Evolutionary conservation across 2,888 invertebrate species (phyloP).

Genomic region (Athetis lepigone): DNA sequence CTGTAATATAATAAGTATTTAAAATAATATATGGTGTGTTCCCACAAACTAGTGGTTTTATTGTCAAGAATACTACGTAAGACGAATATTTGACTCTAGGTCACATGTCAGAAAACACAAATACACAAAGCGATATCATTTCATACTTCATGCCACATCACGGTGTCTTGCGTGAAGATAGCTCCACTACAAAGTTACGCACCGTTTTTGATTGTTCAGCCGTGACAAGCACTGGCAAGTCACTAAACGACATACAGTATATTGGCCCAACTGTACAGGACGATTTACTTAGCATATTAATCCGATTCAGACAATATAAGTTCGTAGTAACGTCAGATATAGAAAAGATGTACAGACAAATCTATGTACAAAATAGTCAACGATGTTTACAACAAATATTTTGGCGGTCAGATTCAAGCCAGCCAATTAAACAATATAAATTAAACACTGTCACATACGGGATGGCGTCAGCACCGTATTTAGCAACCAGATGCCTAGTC

Average conservation of each 20-base stretch:
- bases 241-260: constrained; percentile 3
- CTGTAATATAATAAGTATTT: too few species aligned
- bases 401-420: constrained; percentile 6
- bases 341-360: too few species aligned
- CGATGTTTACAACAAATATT: constrained; percentile 4
- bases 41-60: too few species aligned
- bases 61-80: too few species aligned
- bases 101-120: constrained; percentile 16
- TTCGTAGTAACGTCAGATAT: too few species aligned
- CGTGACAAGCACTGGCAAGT: not conserved
- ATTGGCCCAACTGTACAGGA: constrained; percentile 9
- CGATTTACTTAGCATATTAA: constrained; percentile 11
- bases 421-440: constrained; percentile 10
- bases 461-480: constrained; percentile 7
- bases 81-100: constrained; percentile 14
- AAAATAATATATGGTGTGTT: too few species aligned
- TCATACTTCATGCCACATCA: constrained; percentile 11
- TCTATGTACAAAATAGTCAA: not conserved
- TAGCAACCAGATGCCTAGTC: constrained; percentile 6
- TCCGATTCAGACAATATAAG: not conserved
- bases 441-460: not conserved
- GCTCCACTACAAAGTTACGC: too few species aligned
- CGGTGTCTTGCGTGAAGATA: not conserved
- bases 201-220: not conserved
- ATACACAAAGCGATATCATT: not conserved